Conservation (phyloP, 2,888 invertebrate genomes). For the Dolomedes plantarius region DNA sequence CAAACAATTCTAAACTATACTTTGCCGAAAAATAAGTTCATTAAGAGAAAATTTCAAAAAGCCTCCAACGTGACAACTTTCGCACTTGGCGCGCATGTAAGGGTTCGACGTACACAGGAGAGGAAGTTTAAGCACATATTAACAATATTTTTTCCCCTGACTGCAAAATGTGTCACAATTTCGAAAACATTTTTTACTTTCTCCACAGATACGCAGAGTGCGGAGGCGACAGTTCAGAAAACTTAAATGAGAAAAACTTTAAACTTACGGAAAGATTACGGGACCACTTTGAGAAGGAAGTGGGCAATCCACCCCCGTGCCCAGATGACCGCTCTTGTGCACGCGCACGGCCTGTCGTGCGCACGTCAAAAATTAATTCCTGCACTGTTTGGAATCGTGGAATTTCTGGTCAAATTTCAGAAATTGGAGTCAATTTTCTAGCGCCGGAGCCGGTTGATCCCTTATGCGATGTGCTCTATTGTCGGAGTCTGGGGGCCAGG, state of each 20-base stretch:
- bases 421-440: conserved; percentile 1
- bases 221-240: neutral
- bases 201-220: too few species aligned
- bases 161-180: too few species aligned
- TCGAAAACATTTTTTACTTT: too few species aligned
- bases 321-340: conserved; percentile 9
- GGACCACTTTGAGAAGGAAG: neutral
- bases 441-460: neutral
- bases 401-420: neutral
- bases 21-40: too few species aligned
- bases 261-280: neutral
- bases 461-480: neutral
- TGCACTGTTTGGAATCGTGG: neutral
- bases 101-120: neutral
- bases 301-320: neutral
- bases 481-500: conserved; percentile 10
- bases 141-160: too few species aligned
- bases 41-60: too few species aligned
- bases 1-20: too few species aligned
- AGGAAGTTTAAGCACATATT: too few species aligned
- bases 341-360: conserved; percentile 5
- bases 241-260: conserved; percentile 11
- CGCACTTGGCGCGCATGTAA: neutral
- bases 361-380: neutral
- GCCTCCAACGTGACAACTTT: neutral